A percentile compares a stretch with the other conserved stretches of the same genome.
These are phyloP conservation scores for Ceryle rudis DNA, from an alignment of 2,797 vertebrate genomes.

Conservation along the genomic window DNA sequence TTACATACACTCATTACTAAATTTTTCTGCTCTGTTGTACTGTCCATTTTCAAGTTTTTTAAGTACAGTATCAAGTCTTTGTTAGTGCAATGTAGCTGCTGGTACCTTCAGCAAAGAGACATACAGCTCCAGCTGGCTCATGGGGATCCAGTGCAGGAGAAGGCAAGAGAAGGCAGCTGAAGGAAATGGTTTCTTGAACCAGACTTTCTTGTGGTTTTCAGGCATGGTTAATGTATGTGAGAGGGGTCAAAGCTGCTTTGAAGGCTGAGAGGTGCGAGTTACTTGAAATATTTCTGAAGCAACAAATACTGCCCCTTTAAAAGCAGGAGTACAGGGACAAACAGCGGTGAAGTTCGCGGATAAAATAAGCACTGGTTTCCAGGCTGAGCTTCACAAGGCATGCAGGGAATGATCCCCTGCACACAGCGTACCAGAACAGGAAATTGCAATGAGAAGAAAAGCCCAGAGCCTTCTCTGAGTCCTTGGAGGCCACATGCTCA, in stretches of 20 bases:
- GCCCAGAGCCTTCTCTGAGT: neutral
- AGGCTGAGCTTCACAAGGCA: neutral
- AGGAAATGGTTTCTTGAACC: neutral
- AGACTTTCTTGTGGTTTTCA: neutral
- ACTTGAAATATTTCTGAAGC: neutral
- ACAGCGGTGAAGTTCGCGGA: neutral
- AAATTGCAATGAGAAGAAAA: neutral
- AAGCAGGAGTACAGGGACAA: neutral
- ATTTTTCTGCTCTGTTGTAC: neutral
- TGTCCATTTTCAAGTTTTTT: neutral
- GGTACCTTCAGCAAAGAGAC: neutral
- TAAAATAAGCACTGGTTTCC: neutral
- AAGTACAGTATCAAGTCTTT: neutral
- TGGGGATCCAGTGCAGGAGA: neutral
- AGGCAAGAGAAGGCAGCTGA: neutral
- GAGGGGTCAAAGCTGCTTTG: neutral
- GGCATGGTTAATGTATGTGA: neutral
- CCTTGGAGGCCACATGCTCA: neutral
- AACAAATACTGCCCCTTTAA: neutral
- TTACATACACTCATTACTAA: neutral
- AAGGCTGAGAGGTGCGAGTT: neutral
- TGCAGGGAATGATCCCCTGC: neutral
- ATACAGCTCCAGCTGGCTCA: neutral
- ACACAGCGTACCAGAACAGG: neutral
- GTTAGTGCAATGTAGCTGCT: neutral